A percentile compares a stretch with the other conserved stretches of the same genome.
Evolutionary conservation across 2,888 invertebrate species (phyloP).

Genomic region (Phymatocera aterrima): DNA sequence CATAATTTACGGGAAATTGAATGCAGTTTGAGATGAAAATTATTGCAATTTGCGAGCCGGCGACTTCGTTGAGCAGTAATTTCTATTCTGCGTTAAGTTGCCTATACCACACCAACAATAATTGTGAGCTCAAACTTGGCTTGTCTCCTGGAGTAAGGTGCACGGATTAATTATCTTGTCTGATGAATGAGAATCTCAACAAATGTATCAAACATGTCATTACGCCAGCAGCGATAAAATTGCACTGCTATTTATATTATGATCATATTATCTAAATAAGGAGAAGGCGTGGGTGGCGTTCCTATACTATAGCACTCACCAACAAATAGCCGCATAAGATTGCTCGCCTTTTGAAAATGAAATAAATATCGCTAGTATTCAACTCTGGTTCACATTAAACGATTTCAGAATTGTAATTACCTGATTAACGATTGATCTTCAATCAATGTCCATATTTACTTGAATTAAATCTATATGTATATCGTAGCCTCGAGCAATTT

Average conservation of each 20-base stretch:
- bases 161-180: neutral
- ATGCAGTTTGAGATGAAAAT: neutral
- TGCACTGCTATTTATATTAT: slow-evolving; percentile 1
- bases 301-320: neutral
- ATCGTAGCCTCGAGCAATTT: neutral
- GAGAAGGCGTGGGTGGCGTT: neutral
- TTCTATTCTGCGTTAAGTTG: neutral
- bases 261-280: neutral
- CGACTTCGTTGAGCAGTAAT: neutral
- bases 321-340: neutral
- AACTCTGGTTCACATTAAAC: neutral
- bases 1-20: neutral
- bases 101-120: neutral
- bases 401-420: neutral
- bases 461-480: neutral
- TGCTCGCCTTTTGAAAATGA: neutral
- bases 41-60: neutral
- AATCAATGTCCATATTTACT: neutral
- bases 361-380: slow-evolving; percentile 14
- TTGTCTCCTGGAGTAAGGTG: neutral
- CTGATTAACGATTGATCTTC: neutral
- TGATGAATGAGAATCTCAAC: neutral
- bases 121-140: neutral
- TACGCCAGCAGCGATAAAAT: neutral
- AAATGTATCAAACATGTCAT: neutral